Conservation (phyloP, 2,888 invertebrate genomes). For the Lysandra coridon region DNA sequence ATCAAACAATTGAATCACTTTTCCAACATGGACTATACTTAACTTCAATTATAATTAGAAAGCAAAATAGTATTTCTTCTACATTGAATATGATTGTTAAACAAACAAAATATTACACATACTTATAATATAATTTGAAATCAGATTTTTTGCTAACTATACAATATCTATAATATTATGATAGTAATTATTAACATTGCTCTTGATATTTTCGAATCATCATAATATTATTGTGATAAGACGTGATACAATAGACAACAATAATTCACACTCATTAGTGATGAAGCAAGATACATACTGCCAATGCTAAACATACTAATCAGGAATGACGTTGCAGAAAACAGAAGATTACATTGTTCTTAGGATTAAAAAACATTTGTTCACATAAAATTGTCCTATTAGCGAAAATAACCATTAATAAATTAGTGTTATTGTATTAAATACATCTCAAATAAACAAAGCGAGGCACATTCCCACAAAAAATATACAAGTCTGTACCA, state of each 20-base stretch:
- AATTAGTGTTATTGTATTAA: neutral
- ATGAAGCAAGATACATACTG: neutral
- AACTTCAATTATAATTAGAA: too few species aligned
- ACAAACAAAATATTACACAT: too few species aligned
- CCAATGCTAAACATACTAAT: neutral
- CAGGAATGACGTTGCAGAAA: neutral
- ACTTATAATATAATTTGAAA: too few species aligned
- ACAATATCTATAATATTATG: neutral
- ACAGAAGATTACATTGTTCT: neutral
- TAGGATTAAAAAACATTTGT: neutral
- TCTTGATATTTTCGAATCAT: neutral
- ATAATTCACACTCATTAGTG: neutral
- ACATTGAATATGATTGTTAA: too few species aligned
- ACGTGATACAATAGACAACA: neutral
- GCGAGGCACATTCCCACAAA: slow-evolving; percentile 3
- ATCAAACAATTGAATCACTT: too few species aligned
- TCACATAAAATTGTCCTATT: neutral
- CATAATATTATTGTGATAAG: neutral
- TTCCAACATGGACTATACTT: too few species aligned
- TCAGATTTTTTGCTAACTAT: neutral
- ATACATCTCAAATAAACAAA: slow-evolving; percentile 8
- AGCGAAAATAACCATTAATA: neutral
- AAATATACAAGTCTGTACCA: neutral
- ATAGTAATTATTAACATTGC: neutral
- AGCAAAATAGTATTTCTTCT: too few species aligned